Percentiles rank a stretch among this genome's conserved stretches.
phyloP scores from a whole-genome alignment of 1,140 invertebrate species.

The Campoletis sonorensis region DNA sequence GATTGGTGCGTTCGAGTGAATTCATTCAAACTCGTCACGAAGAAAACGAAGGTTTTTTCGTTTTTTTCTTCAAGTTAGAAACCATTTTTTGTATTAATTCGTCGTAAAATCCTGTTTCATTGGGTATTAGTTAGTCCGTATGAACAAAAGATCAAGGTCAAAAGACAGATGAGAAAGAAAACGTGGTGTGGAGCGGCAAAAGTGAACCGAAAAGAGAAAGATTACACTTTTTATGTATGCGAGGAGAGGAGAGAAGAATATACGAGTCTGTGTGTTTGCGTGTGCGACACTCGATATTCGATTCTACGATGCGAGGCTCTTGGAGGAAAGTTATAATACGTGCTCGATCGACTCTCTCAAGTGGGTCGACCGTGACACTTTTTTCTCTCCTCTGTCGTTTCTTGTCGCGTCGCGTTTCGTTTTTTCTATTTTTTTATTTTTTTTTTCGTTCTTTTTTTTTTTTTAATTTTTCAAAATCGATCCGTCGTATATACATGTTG shows the following conservation, averaged over 20 bases:
- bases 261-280: too few relatives aligned
- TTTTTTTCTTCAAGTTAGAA: too few relatives aligned
- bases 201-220: conserved; percentile 38
- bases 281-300: conserved; percentile 35
- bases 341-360: conserved; percentile 51
- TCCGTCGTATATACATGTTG: too few relatives aligned
- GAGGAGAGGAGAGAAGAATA: background rate
- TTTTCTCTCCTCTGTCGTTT: conserved; percentile 47
- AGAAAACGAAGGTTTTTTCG: too few relatives aligned
- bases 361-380: conserved; percentile 68
- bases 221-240: background rate
- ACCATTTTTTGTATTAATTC: too few relatives aligned
- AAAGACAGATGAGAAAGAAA: conserved; percentile 25
- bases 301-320: conserved; percentile 6
- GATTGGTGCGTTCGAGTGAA: too few relatives aligned
- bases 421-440: background rate
- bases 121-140: too few relatives aligned
- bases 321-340: conserved; percentile 25
- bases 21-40: too few relatives aligned
- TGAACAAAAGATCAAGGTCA: conserved; percentile 31
- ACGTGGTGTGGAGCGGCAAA: conserved; percentile 8
- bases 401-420: background rate
- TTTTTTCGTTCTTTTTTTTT: background rate
- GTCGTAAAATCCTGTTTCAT: too few relatives aligned
- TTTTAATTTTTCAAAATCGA: background rate